phyloP scores from a whole-genome alignment of 2,797 vertebrate genomes.

The Hozukius guyotensis region DNA sequence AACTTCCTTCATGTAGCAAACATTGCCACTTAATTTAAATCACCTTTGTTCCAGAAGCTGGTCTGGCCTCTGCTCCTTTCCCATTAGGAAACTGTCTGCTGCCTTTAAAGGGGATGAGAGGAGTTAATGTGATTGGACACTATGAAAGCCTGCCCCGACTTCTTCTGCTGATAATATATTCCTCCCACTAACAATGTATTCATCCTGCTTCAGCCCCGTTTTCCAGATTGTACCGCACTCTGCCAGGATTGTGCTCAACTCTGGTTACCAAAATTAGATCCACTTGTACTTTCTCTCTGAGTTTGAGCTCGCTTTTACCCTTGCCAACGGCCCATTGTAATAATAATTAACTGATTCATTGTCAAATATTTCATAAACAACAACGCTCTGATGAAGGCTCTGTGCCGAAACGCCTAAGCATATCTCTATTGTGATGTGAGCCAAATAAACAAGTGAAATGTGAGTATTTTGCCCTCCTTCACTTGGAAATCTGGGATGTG shows the following conservation, averaged over 20 bases:
- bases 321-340: neutral
- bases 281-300: neutral
- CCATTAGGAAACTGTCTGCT: constrained; percentile 44
- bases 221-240: neutral
- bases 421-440: neutral
- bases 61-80: neutral
- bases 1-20: neutral
- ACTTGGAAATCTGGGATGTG: neutral
- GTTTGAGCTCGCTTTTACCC: neutral
- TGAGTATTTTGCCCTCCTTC: neutral
- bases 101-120: constrained; percentile 34
- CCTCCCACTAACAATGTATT: constrained; percentile 49
- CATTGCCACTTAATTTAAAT: neutral
- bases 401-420: neutral
- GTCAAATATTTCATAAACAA: neutral
- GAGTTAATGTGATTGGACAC: constrained; percentile 52
- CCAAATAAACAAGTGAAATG: neutral
- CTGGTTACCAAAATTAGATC: constrained; percentile 32
- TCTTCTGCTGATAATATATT: constrained; percentile 50
- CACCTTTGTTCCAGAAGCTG: neutral
- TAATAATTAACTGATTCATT: neutral
- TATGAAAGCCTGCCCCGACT: constrained; percentile 38
- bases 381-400: neutral
- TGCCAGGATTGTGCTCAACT: constrained; percentile 33
- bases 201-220: constrained; percentile 21